Base-by-base conservation (phyloP, 2,888 invertebrate genomes). In the Tuberolachnus salignus region DNA sequence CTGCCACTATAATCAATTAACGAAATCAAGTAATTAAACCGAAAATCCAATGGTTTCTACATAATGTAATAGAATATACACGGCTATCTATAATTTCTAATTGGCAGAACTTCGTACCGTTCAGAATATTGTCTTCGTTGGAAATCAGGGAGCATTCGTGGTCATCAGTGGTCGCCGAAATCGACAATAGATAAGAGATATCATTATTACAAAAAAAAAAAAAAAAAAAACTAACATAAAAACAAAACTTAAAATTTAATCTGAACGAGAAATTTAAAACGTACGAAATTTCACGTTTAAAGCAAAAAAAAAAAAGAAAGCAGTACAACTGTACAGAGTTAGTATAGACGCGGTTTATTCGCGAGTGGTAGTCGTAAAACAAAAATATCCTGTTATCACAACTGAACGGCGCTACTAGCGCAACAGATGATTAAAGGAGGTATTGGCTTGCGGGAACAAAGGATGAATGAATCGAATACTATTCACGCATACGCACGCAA, bases 381-480 rank as follows among this genome's bases (percentile, higher is more conserved):
- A 64, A 53, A 51, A 21, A 34, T 34, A 34, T 23, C 34, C 46
- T 26, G 69, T 78, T 78, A 78, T 78, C 78, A 78, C 57, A 19
- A 19, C 19, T 1, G 19, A 74, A 34, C 49, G 67, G 23, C 46
- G 34, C 57, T n/a, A 59, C 75, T 49, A 75, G 75, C 67, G 78
- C 78, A 78, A 78, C 78, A 78, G 78, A 78, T 78, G 78, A 78
- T 78, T 69, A 78, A 59, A 74, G 26, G 53, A 14, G 23, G 73
- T 73, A 64, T 74, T 53, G 53, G 64, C 63, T 64, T 64, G 42
- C 34, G 78, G 78, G 78, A 78, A 78, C 78, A 78, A 78, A 78
- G 78, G 78, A 78, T 78, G 78, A 78, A 78, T 78, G 78, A 78
- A 78, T 57, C 51, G 67, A 78, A 67, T 69, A 78, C 69, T 78